phyloP scores from a whole-genome alignment of 2,888 invertebrate species.

The Himalopsyche kuldschensis region DNA sequence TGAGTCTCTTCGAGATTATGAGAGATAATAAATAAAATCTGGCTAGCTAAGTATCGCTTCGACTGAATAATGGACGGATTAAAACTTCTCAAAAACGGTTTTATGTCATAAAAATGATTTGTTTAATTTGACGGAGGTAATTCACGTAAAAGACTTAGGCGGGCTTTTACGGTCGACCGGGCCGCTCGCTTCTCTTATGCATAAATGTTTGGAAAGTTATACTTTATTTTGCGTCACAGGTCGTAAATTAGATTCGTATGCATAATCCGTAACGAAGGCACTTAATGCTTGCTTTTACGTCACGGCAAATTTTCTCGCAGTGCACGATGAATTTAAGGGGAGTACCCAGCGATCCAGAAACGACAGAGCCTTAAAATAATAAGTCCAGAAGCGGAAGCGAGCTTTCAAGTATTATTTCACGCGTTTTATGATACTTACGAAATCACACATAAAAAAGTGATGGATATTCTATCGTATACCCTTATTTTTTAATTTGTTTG shows the following conservation, averaged over 20 bases:
- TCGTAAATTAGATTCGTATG: constrained; percentile 7
- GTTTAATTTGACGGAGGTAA: not conserved
- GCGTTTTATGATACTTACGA: not conserved
- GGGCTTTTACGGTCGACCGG: not conserved
- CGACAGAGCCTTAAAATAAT: not conserved
- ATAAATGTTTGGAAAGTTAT: not conserved
- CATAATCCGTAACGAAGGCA: constrained; percentile 11
- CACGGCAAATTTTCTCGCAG: not conserved
- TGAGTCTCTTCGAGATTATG: not conserved
- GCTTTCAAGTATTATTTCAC: not conserved
- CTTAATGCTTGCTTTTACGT: not conserved
- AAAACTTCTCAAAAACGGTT: not conserved
- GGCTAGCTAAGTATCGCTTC: not conserved
- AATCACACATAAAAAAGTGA: too few relatives aligned
- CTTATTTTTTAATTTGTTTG: too few relatives aligned
- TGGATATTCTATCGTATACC: too few relatives aligned
- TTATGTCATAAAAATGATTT: not conserved
- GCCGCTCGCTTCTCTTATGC: not conserved
- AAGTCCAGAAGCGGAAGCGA: not conserved
- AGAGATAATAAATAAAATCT: not conserved
- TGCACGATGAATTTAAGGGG: not conserved
- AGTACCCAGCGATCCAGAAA: not conserved
- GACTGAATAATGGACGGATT: not conserved
- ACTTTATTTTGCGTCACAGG: not conserved
- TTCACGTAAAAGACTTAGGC: not conserved